Conservation (phyloP, 2,797 vertebrate species). For the Luscinia luscinia region DNA sequence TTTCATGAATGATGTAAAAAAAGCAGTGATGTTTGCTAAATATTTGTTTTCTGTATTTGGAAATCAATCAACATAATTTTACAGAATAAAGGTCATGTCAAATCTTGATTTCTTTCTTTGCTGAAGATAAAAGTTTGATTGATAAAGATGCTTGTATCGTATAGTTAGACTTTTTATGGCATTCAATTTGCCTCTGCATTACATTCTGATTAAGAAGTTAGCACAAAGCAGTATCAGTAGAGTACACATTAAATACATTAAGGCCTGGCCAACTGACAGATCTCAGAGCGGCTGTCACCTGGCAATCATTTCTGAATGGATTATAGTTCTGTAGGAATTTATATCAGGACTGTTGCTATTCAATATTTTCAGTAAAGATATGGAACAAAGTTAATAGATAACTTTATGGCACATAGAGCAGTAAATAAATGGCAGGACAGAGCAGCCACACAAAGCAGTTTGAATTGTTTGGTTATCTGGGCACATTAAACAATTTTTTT, state of each 20-base stretch:
- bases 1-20: neutral
- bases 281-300: slow-evolving; percentile 28
- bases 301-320: slow-evolving; percentile 28
- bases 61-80: slow-evolving; percentile 22
- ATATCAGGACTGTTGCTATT: slow-evolving; percentile 49
- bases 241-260: slow-evolving; percentile 66
- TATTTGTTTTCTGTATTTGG: slow-evolving; percentile 42
- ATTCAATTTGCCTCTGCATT: slow-evolving; percentile 15
- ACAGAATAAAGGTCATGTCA: slow-evolving; percentile 37
- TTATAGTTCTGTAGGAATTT: slow-evolving; percentile 41
- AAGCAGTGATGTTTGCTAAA: neutral
- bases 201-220: slow-evolving; percentile 61
- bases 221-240: slow-evolving; percentile 47
- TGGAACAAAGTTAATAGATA: slow-evolving; percentile 54
- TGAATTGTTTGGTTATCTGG: slow-evolving; percentile 28
- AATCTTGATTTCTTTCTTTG: slow-evolving; percentile 35
- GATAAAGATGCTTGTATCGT: neutral
- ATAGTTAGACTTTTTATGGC: slow-evolving; percentile 10
- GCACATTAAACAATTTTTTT: neutral
- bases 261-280: slow-evolving; percentile 55
- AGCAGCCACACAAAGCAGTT: slow-evolving; percentile 18
- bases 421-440: slow-evolving; percentile 7
- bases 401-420: slow-evolving; percentile 42
- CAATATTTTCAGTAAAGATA: slow-evolving; percentile 51
- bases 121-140: slow-evolving; percentile 33